Percentiles rank a stretch among this genome's conserved stretches.
These are phyloP conservation scores for Amiota minor DNA, from an alignment of 2,888 invertebrate genomes.

Conservation along the genomic window DNA sequence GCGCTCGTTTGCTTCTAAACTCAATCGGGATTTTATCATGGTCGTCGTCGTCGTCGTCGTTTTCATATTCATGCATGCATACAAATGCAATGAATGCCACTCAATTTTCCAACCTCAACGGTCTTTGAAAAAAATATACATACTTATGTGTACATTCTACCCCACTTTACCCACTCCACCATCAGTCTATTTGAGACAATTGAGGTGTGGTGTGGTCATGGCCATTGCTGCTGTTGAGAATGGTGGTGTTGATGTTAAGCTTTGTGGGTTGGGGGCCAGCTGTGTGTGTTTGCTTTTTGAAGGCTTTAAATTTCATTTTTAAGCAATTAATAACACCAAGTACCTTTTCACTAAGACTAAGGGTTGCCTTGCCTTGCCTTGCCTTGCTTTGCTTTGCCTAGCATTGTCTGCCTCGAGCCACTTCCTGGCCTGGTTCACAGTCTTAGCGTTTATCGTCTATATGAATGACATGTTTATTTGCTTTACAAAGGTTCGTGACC, in stretches of 20 bases:
- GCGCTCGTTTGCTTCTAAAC: conserved; percentile 31
- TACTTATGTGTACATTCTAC: not conserved
- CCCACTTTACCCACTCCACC: not conserved
- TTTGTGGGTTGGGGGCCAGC: conserved; percentile 6
- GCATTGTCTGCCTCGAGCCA: not conserved
- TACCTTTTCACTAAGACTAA: conserved; percentile 15
- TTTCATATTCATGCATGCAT: conserved; percentile 35
- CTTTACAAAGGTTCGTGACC: conserved; percentile 43
- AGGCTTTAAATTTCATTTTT: conserved; percentile 55
- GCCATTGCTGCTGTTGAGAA: not conserved
- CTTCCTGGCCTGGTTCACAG: not conserved
- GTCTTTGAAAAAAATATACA: not conserved
- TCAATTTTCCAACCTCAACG: conserved; percentile 39
- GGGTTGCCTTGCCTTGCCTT: conserved; percentile 46
- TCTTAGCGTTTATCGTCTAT: not conserved
- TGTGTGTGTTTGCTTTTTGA: conserved; percentile 30
- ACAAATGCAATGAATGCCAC: conserved; percentile 31
- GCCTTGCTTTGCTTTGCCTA: not conserved
- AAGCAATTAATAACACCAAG: conserved; percentile 53
- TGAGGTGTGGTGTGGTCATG: not conserved
- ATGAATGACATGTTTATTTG: too few relatives aligned
- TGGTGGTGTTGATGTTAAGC: not conserved
- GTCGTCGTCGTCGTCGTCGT: conserved; percentile 13
- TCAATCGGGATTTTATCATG: conserved; percentile 21
- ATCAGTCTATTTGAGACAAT: not conserved